Conservation (phyloP, 2,113 vertebrate genomes). For the Elachura formosa region DNA sequence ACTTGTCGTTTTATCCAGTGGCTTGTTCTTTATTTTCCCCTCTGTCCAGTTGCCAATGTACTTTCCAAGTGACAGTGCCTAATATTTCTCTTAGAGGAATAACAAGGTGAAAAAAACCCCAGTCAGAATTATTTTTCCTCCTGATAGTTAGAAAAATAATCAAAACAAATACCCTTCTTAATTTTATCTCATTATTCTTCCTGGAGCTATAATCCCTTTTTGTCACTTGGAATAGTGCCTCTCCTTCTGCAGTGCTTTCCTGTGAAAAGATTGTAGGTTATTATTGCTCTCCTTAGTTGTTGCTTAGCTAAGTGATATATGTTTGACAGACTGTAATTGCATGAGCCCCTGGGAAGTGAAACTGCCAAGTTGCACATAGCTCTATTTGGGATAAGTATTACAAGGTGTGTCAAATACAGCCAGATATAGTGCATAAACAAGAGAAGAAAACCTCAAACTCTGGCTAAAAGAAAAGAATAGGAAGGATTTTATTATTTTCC, state of each 20-base stretch:
- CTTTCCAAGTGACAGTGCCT: neutral
- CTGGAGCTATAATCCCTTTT: neutral
- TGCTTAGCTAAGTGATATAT: conserved; percentile 55
- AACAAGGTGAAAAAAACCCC: neutral
- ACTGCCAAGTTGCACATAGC: conserved; percentile 33
- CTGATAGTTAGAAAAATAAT: neutral
- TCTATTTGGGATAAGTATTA: neutral
- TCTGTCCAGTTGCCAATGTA: neutral
- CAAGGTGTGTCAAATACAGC: conserved; percentile 37
- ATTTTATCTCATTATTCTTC: conserved; percentile 29
- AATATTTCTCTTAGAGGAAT: neutral
- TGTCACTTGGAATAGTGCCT: neutral
- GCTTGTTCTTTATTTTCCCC: neutral
- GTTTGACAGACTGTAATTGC: conserved; percentile 53
- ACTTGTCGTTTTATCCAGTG: neutral
- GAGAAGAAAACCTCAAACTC: neutral
- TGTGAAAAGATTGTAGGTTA: conserved; percentile 27
- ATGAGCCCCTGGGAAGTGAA: conserved; percentile 45
- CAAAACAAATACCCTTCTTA: neutral
- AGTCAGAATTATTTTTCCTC: neutral
- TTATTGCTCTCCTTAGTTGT: conserved; percentile 45
- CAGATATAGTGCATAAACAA: conserved; percentile 1
- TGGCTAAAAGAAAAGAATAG: neutral
- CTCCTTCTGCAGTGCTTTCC: neutral
- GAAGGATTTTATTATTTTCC: neutral